Percentiles rank a stretch among this genome's conserved stretches.
phyloP scores from a whole-genome alignment of 2,888 invertebrate species.

The Tenthredo distinguenda region DNA sequence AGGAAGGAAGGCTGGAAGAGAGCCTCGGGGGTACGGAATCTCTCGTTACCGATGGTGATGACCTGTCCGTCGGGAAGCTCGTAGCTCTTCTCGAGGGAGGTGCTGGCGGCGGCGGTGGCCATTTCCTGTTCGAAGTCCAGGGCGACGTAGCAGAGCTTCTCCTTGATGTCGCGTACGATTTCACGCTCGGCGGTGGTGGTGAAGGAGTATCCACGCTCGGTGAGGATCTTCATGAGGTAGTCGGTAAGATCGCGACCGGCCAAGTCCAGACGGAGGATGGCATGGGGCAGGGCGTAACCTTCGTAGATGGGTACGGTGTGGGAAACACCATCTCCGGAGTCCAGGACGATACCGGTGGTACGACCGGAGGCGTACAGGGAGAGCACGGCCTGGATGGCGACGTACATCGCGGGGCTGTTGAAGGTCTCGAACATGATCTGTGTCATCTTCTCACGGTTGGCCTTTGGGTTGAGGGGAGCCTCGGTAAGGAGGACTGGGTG shows the following conservation, averaged over 20 bases:
- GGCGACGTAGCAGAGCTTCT: conserved; percentile 87
- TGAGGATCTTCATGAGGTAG: conserved; percentile 80
- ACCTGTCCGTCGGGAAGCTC: conserved; percentile 94
- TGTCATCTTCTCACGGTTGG: conserved; percentile 98
- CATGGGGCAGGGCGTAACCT: conserved; percentile 84
- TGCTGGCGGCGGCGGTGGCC: conserved; percentile 95
- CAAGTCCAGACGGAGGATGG: conserved; percentile 80
- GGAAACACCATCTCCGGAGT: conserved; percentile 95
- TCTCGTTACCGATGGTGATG: conserved; percentile 93
- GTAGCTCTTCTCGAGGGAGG: conserved; percentile 95
- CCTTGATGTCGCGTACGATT: conserved; percentile 97
- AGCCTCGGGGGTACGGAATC: conserved; percentile 93
- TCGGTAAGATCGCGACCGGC: conserved; percentile 81
- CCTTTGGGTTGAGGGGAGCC: conserved; percentile 96
- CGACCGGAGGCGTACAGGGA: conserved; percentile 96
- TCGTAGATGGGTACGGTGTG: conserved; percentile 97
- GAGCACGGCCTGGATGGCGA: conserved; percentile 95
- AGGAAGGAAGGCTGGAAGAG: conserved; percentile 95
- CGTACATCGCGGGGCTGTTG: conserved; percentile 95
- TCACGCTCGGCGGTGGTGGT: conserved; percentile 84
- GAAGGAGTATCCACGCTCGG: conserved; percentile 79
- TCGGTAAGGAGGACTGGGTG: conserved; percentile 96
- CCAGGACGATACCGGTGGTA: conserved; percentile 95
- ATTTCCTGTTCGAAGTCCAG: conserved; percentile 96
- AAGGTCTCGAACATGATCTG: conserved; percentile 96